Conservation (phyloP, 2,113 vertebrate species). For the Podarcis cretensis region DNA sequence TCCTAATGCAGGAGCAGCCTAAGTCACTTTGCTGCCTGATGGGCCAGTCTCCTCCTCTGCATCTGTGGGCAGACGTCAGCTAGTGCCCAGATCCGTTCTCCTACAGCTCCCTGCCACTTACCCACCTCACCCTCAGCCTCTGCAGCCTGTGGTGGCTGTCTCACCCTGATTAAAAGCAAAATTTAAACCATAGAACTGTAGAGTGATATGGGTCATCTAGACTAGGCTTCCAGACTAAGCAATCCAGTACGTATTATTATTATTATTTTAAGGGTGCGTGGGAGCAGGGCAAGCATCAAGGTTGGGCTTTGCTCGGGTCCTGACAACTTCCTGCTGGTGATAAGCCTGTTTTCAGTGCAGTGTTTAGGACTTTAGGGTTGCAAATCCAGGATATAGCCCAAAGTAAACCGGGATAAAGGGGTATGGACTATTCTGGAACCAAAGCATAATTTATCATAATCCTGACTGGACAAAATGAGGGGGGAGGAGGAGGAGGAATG, state of each 20-base stretch:
- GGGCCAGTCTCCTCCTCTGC: too few species aligned
- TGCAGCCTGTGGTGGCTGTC: too few species aligned
- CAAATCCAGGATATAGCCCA: constrained; percentile 47
- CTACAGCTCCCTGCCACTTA: background rate
- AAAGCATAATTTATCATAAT: background rate
- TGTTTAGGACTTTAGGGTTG: background rate
- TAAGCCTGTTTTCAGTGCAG: background rate
- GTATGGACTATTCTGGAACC: background rate
- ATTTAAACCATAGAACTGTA: too few species aligned
- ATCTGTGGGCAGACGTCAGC: too few species aligned
- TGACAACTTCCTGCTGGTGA: background rate
- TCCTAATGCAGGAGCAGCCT: too few species aligned
- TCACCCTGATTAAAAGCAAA: too few species aligned
- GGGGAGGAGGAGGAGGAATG: background rate
- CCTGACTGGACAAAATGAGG: background rate
- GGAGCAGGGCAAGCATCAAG: background rate
- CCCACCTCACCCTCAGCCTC: too few species aligned
- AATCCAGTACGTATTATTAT: too few species aligned
- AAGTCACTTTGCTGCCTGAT: too few species aligned
- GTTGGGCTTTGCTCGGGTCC: background rate
- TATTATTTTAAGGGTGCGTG: too few species aligned
- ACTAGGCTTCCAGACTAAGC: background rate
- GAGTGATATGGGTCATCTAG: too few species aligned
- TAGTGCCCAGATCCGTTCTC: too few species aligned
- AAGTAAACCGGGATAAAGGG: background rate